Base-by-base conservation (phyloP, 64 coral and sea anemone species). In the Dendronephthya gigantea region DNA sequence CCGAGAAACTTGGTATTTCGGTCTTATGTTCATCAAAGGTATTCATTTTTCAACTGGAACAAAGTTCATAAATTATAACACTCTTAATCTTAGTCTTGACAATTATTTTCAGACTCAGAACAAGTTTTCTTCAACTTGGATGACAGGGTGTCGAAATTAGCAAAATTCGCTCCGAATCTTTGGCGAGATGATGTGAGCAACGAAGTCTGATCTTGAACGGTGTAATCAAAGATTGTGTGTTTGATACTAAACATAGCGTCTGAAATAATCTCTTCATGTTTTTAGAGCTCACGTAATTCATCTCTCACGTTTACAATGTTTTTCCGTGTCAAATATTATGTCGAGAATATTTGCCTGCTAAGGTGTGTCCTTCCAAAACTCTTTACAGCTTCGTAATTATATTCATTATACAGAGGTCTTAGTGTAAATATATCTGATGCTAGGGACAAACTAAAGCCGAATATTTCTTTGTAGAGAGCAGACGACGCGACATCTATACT, bases 21-120 rank as follows among this genome's bases (percentile, higher is more conserved):
- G 95, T 0, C 82, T 98, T 49, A 98, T 98, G 95, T 93, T 98
- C 48, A 93, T 98, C 35, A 98, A 98, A 98, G 95, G 95, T 93
- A 84, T 29, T 49, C 17, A 86, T 48, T 15, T 50, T 50, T 40
- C 41, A 35, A 27, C 9, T 83, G 10, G 35, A 83, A 34, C 37
- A n/a, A 16, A 11, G 81, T 41, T 13, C 14, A 34, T 47, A 31
- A 83, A 83, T 40, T n/a, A 25, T 9, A 38, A 38, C 31, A 51
- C n/a, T 47, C 10, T 65, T 8, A 39, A 22, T 62, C 59, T 11
- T 39, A 59, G 27, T 12, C 68, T 13, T 51, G 38, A 29, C 5
- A 40, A n/a, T 39, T 85, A n/a, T 91, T 85, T 14, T n/a, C 59
- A 98, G 95, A 98, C 93, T 89, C 91, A 14, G 95, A 98, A 51